Percentiles rank a stretch among this genome's conserved stretches.
These are phyloP conservation scores for Python bivittatus DNA, from an alignment of 2,113 vertebrate genomes.

Conservation along the genomic window DNA sequence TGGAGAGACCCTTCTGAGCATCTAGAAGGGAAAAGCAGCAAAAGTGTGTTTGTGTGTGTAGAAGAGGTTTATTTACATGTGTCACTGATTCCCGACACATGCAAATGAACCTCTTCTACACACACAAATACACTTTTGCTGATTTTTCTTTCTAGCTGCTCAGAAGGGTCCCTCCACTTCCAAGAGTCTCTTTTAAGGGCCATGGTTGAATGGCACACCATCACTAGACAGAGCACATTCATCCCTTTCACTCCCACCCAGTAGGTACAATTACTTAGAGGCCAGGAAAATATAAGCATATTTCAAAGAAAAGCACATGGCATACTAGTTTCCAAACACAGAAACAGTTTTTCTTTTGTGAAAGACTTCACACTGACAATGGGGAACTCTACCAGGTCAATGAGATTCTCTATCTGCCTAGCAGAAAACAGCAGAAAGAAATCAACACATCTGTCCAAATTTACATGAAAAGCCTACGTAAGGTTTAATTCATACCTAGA, in stretches of 20 bases:
- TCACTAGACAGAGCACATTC: neutral
- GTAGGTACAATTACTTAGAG: neutral
- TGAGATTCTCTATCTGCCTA: neutral
- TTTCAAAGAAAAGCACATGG: neutral
- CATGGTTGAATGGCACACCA: neutral
- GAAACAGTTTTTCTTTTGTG: neutral
- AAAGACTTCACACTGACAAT: neutral
- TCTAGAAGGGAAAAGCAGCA: neutral
- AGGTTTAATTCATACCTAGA: neutral
- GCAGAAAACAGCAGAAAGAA: neutral
- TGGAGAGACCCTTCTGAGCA: neutral
- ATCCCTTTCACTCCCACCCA: neutral
- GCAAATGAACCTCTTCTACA: neutral
- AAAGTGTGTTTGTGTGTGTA: neutral
- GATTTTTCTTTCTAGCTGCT: neutral
- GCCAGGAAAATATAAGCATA: neutral
- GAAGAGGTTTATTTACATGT: neutral
- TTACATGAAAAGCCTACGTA: neutral
- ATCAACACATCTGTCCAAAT: neutral
- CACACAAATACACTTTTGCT: neutral
- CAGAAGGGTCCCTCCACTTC: neutral
- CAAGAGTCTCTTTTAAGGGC: neutral
- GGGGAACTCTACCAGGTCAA: neutral
- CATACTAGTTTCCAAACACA: neutral
- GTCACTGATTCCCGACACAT: too few species aligned